Conservation (phyloP, 2,888 invertebrate species). For the Orthonevra nobilis region DNA sequence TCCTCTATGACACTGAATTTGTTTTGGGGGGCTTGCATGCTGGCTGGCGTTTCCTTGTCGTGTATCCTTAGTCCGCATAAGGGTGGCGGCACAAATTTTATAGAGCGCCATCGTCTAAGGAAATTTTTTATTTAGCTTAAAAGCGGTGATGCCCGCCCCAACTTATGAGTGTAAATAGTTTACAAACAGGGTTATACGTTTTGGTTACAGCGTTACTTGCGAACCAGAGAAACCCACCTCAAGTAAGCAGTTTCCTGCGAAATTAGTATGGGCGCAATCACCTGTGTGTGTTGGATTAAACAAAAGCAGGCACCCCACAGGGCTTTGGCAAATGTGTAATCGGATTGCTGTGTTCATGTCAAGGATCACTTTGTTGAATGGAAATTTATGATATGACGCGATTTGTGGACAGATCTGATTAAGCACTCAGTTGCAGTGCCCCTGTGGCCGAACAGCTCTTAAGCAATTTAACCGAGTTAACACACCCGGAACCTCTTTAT, state of each 20-base stretch:
- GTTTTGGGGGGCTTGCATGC: slow-evolving; percentile 34
- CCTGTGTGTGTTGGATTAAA: slow-evolving; percentile 50
- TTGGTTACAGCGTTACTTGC: slow-evolving; percentile 9
- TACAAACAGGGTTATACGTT: slow-evolving; percentile 7
- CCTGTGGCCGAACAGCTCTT: slow-evolving; percentile 31
- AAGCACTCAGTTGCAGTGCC: slow-evolving; percentile 25
- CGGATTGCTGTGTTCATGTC: not conserved
- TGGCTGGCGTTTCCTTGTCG: slow-evolving; percentile 23
- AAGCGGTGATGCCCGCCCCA: slow-evolving; percentile 20
- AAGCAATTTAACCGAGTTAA: slow-evolving; percentile 55
- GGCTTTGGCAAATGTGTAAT: not conserved
- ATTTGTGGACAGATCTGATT: slow-evolving; percentile 59
- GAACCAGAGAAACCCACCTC: slow-evolving; percentile 34
- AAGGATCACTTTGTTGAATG: slow-evolving; percentile 23
- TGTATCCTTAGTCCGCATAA: slow-evolving; percentile 63
- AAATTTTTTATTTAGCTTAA: slow-evolving; percentile 33
- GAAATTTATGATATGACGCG: slow-evolving; percentile 55
- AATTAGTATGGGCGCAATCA: slow-evolving; percentile 50
- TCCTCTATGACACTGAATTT: slow-evolving; percentile 48
- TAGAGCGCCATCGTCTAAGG: slow-evolving; percentile 34
- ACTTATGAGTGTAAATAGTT: slow-evolving; percentile 2
- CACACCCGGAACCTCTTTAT: slow-evolving; percentile 29
- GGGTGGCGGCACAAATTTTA: slow-evolving; percentile 35
- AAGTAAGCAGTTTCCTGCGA: slow-evolving; percentile 6
- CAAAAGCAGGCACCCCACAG: too few relatives aligned